A percentile compares a stretch with the other conserved stretches of the same genome.
Evolutionary conservation across 2,888 invertebrate species (phyloP).

Genomic region (Mythimna impura): DNA sequence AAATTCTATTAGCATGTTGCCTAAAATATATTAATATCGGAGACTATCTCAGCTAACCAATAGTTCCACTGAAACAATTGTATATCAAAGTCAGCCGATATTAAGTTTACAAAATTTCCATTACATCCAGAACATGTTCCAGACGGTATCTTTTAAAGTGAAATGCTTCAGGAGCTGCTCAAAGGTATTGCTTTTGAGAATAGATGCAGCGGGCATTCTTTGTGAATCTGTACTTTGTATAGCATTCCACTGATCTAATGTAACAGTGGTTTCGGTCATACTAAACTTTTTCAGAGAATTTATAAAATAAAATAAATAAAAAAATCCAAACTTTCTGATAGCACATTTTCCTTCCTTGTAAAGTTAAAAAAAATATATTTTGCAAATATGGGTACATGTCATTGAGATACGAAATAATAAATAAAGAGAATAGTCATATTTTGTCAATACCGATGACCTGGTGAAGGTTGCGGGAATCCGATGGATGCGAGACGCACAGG

Average conservation of each 20-base stretch:
- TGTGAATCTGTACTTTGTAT: conserved; percentile 27
- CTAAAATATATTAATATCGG: not conserved
- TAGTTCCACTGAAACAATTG: not conserved
- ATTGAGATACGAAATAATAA: too few relatives aligned
- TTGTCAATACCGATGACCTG: too few relatives aligned
- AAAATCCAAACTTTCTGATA: too few relatives aligned
- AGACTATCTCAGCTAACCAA: not conserved
- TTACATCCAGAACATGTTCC: conserved; percentile 15
- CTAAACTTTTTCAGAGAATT: not conserved
- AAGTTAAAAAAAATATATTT: too few relatives aligned
- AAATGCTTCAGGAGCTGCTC: conserved; percentile 21
- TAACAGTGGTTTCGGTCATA: conserved; percentile 5
- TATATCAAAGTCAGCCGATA: conserved; percentile 4
- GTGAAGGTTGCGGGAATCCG: too few relatives aligned
- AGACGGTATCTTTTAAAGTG: conserved; percentile 41
- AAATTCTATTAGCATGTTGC: not conserved
- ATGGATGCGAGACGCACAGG: too few relatives aligned
- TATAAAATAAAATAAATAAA: too few relatives aligned
- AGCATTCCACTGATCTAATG: conserved; percentile 26
- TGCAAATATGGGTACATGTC: too few relatives aligned
- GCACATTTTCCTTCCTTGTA: too few relatives aligned
- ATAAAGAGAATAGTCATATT: too few relatives aligned
- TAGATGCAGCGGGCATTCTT: conserved; percentile 41
- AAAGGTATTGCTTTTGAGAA: conserved; percentile 33
- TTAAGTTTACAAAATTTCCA: conserved; percentile 17